Percentiles rank a stretch among this genome's conserved stretches.
These are phyloP conservation scores for Therioaphis trifolii DNA, from an alignment of 2,888 invertebrate species.

Conservation along the genomic window DNA sequence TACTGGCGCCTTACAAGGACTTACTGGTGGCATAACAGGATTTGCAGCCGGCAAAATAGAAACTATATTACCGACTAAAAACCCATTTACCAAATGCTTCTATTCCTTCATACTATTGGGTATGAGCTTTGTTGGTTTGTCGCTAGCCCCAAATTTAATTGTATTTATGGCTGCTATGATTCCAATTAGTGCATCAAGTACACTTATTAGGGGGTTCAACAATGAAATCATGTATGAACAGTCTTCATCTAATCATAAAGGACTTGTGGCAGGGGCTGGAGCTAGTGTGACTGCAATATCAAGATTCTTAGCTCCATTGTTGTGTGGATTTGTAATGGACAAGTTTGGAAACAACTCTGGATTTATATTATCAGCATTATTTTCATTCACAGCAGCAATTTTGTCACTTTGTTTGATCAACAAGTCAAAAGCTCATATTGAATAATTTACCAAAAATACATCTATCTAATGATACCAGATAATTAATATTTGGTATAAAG, in stretches of 20 bases:
- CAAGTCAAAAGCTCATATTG: conserved; percentile 42
- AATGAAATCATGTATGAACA: conserved; percentile 58
- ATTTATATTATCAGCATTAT: conserved; percentile 53
- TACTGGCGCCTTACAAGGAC: conserved; percentile 57
- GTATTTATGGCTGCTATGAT: conserved; percentile 44
- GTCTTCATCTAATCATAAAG: conserved; percentile 50
- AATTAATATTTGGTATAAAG: not conserved
- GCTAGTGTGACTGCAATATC: conserved; percentile 54
- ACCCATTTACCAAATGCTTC: conserved; percentile 43
- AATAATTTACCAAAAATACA: conserved; percentile 15
- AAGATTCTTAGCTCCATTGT: conserved; percentile 48
- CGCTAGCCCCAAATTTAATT: conserved; percentile 45
- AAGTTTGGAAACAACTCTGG: conserved; percentile 57
- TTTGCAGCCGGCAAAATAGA: conserved; percentile 54
- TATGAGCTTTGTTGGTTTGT: conserved; percentile 36
- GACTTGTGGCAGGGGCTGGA: conserved; percentile 54
- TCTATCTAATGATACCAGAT: not conserved
- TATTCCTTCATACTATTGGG: conserved; percentile 46
- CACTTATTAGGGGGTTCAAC: conserved; percentile 52
- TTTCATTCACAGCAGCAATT: conserved; percentile 44
- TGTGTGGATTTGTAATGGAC: conserved; percentile 57
- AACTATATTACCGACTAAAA: conserved; percentile 41
- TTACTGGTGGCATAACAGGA: conserved; percentile 53
- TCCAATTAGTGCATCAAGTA: conserved; percentile 54
- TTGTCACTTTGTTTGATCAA: conserved; percentile 20